Evolutionary conservation across 1,140 invertebrate species (phyloP).

Genomic region (Drepana arcuata): DNA sequence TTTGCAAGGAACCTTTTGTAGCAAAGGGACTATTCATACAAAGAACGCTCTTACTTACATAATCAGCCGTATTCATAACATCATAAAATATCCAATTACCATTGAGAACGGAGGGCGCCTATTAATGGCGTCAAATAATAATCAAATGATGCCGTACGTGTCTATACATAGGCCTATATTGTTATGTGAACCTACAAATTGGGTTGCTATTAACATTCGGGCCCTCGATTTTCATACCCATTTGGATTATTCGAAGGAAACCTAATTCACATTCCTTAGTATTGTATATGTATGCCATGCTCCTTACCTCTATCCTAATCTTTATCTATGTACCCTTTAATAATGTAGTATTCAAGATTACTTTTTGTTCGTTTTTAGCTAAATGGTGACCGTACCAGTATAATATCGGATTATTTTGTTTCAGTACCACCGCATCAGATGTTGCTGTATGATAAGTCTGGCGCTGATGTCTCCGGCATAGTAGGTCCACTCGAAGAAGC

Average conservation of each 20-base stretch:
- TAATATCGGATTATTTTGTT: slow-evolving; percentile 32
- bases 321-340: too few relatives aligned
- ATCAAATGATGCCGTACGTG: slow-evolving; percentile 7
- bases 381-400: not conserved
- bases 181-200: not conserved
- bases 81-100: slow-evolving; percentile 33
- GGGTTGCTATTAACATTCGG: not conserved
- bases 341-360: too few relatives aligned
- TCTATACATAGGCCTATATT: not conserved
- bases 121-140: slow-evolving; percentile 26
- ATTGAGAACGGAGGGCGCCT: slow-evolving; percentile 16
- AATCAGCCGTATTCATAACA: slow-evolving; percentile 40
- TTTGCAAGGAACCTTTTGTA: slow-evolving; percentile 52
- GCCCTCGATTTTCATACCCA: slow-evolving; percentile 7
- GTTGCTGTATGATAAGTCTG: slow-evolving; percentile 86
- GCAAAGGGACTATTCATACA: slow-evolving; percentile 35
- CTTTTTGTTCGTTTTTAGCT: not conserved
- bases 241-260: slow-evolving; percentile 9
- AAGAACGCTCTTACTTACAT: slow-evolving; percentile 30
- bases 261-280: too few relatives aligned
- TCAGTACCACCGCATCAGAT: slow-evolving; percentile 90
- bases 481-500: slow-evolving; percentile 89
- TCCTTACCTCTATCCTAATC: too few relatives aligned
- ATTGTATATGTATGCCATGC: too few relatives aligned
- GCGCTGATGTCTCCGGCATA: slow-evolving; percentile 78